Base-by-base conservation (phyloP, 2,797 vertebrate species). In the Anolis apletophallus region DNA sequence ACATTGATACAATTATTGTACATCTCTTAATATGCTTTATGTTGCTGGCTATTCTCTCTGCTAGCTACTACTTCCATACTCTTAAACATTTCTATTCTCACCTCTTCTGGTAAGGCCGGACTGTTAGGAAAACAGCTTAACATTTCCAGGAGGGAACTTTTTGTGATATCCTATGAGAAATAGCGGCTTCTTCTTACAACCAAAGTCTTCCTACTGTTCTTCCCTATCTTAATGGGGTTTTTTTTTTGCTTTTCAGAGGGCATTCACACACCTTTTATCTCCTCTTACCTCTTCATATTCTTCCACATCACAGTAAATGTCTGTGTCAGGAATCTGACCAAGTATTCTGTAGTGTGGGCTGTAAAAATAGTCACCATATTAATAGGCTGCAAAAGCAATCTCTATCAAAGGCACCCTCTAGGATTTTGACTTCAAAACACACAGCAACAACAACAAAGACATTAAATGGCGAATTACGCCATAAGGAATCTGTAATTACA, bases 261-360 rank as follows among this genome's bases (percentile, higher is more conserved):
- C 9, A 12, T 21, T 71, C 19, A 52, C 16, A 69, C 36, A 59
- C 11, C 57, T 80, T 26, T 29, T 16, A 73, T 5, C 0, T 19
- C 88, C 95, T 91, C 95, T 91, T 96, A 99, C 99, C 97, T 99
- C 98, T 92, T 99, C 97, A 0, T 97, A 99, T 7, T 98, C 97
- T 0, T 98, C 96, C 92, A 98, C 96, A 14, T 98, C 97, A 73
- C 94, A 97, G 94, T 99, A 99, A 74, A 99, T 95, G 77, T 97
- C 98, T 0, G 98, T 98, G 86, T 96, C 94, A 0, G 97, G 94
- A 90, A 99, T 93, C 57, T 97, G 97, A 34, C 98, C 98, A 81
- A 99, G 97, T 92, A 99, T 91, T 88, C 94, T 96, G 91, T 94
- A 98, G 78, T 97, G 96, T n/a, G 98, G 97, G 68, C 99, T 99